Conservation (phyloP, 2,797 vertebrate species). For the Valencia hispanica region DNA sequence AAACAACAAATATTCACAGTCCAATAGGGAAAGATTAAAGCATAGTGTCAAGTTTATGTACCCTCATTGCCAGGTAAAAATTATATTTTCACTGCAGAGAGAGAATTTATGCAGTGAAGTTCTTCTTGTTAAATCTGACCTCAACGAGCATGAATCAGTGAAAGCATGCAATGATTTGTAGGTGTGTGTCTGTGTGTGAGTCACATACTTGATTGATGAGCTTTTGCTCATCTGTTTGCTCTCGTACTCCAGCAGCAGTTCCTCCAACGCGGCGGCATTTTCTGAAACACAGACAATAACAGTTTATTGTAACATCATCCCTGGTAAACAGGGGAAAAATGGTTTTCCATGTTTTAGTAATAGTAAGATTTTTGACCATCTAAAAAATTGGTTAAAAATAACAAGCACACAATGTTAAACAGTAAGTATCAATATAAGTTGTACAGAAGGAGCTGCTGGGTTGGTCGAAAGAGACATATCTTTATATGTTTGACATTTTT, state of each 20-base stretch:
- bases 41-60: not conserved
- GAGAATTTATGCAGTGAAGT: not conserved
- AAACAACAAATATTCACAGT: not conserved
- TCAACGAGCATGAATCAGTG: conserved; percentile 16
- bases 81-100: not conserved
- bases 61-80: not conserved
- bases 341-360: not conserved
- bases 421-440: no score
- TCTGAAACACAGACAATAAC: conserved; percentile 74
- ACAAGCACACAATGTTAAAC: no score
- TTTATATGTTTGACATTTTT: conserved; percentile 15
- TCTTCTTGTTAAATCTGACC: conserved; percentile 10
- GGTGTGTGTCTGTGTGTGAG: conserved; percentile 19
- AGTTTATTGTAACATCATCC: not conserved
- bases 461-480: not conserved
- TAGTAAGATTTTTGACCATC: not conserved
- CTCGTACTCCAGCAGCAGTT: conserved; percentile 92
- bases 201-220: conserved; percentile 85
- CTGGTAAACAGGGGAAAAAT: no score
- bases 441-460: conserved; percentile 6
- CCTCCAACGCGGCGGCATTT: conserved; percentile 93
- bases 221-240: conserved; percentile 83
- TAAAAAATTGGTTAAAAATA: no score
- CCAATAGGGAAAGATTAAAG: not conserved
- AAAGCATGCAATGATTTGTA: conserved; percentile 1